Conservation (phyloP, 2,113 vertebrate species). For the Microcebus tavaratra region DNA sequence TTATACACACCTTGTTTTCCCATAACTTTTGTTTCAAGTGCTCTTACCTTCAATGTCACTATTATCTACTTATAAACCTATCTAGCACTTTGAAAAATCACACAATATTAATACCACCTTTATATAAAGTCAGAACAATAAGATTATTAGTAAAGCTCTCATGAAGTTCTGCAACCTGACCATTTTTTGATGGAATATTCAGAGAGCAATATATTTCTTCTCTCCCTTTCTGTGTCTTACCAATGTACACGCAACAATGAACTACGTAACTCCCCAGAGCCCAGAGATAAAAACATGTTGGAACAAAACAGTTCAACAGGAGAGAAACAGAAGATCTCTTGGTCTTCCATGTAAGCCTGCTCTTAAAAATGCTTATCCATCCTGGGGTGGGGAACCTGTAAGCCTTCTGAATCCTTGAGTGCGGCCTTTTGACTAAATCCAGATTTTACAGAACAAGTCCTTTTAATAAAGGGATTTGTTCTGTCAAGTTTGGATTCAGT, state of each 20-base stretch:
- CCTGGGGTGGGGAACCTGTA: too few relatives aligned
- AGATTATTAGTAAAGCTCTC: slow-evolving; percentile 85
- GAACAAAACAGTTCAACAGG: neutral
- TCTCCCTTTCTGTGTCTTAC: slow-evolving; percentile 70
- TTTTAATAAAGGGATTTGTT: slow-evolving; percentile 30
- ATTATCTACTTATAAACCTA: slow-evolving; percentile 83
- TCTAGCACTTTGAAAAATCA: slow-evolving; percentile 83
- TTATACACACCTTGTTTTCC: slow-evolving; percentile 78
- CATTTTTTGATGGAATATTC: slow-evolving; percentile 65
- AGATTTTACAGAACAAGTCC: too few relatives aligned
- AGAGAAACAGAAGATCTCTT: neutral
- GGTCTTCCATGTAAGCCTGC: slow-evolving; percentile 8
- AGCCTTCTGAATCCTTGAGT: too few relatives aligned
- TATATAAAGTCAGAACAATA: slow-evolving; percentile 83
- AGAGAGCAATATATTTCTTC: slow-evolving; percentile 68
- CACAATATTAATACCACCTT: slow-evolving; percentile 85
- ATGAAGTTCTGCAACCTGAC: slow-evolving; percentile 80
- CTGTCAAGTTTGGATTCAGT: too few relatives aligned
- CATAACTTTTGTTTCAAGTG: slow-evolving; percentile 84
- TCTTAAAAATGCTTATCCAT: neutral
- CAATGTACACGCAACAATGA: slow-evolving; percentile 67
- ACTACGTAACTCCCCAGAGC: slow-evolving; percentile 69
- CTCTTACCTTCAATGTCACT: slow-evolving; percentile 82
- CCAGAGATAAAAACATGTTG: slow-evolving; percentile 29
- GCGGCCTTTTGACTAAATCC: too few relatives aligned